phyloP scores from a whole-genome alignment of 2,888 invertebrate genomes.

The Epinotia demarniana region DNA sequence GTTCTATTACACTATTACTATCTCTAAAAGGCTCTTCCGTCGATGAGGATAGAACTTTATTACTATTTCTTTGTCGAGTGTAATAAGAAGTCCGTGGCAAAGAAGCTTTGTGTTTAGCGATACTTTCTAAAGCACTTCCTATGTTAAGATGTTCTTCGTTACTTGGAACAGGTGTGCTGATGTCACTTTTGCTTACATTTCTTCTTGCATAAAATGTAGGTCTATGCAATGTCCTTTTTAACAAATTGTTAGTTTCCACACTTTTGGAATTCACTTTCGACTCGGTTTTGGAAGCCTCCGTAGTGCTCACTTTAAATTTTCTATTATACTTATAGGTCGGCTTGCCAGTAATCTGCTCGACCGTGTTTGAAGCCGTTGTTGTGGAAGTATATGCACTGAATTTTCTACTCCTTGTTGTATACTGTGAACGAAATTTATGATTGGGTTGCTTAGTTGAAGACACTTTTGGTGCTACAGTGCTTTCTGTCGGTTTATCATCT shows the following conservation, averaged over 20 bases:
- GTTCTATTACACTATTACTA: conserved; percentile 44
- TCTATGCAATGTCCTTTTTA: conserved; percentile 65
- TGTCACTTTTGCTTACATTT: conserved; percentile 54
- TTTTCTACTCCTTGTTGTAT: conserved; percentile 66
- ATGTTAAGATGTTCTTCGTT: conserved; percentile 48
- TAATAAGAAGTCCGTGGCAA: conserved; percentile 75
- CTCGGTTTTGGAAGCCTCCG: conserved; percentile 59
- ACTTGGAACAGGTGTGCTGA: conserved; percentile 51
- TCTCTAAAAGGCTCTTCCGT: conserved; percentile 53
- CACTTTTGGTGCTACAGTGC: conserved; percentile 51
- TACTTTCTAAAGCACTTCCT: conserved; percentile 48
- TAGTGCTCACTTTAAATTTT: conserved; percentile 69
- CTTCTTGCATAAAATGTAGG: conserved; percentile 68
- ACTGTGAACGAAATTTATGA: conserved; percentile 61
- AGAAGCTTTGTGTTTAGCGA: conserved; percentile 56
- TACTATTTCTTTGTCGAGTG: conserved; percentile 64
- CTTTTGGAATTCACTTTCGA: conserved; percentile 56
- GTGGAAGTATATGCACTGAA: conserved; percentile 58
- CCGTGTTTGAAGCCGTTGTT: conserved; percentile 49
- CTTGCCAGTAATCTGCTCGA: conserved; percentile 58
- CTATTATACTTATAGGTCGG: conserved; percentile 68
- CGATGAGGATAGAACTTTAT: conserved; percentile 53
- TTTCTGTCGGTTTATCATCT: conserved; percentile 54
- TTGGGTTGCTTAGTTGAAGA: conserved; percentile 17
- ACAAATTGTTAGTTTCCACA: conserved; percentile 55